Conservation (phyloP, 2,888 invertebrate genomes). For the Endotricha flammealis region DNA sequence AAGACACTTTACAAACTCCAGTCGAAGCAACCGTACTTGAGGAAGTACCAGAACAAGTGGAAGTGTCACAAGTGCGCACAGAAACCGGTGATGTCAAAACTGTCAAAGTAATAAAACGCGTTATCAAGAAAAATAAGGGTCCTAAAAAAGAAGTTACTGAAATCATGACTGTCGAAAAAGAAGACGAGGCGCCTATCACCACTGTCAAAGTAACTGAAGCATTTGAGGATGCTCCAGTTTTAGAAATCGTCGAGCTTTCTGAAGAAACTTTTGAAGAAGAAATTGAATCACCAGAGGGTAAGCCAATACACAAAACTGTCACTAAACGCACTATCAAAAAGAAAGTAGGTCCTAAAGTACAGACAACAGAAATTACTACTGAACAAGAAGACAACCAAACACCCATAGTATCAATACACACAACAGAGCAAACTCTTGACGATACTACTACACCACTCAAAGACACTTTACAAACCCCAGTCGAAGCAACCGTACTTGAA, state of each 20-base stretch:
- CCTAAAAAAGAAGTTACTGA: conserved; percentile 19
- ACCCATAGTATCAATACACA: too few relatives aligned
- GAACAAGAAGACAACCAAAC: too few relatives aligned
- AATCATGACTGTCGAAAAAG: conserved; percentile 19
- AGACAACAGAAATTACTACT: too few relatives aligned
- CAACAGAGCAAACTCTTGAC: too few relatives aligned
- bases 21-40: conserved; percentile 34
- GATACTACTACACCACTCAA: too few relatives aligned
- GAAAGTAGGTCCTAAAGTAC: too few relatives aligned
- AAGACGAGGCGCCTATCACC: conserved; percentile 24
- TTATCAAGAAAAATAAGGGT: conserved; percentile 21
- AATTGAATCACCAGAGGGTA: too few relatives aligned
- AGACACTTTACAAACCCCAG: too few relatives aligned
- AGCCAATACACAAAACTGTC: too few relatives aligned
- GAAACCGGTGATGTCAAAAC: conserved; percentile 33
- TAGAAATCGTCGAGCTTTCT: conserved; percentile 40
- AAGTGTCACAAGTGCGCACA: conserved; percentile 46
- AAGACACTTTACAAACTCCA: conserved; percentile 10
- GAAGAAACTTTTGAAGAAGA: too few relatives aligned
- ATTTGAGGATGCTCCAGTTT: conserved; percentile 20
- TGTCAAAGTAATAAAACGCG: conserved; percentile 27
- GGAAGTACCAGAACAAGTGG: conserved; percentile 35
- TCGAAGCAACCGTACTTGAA: too few relatives aligned
- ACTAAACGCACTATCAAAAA: too few relatives aligned
- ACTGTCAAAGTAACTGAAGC: conserved; percentile 25